Conservation (phyloP, 1,140 invertebrate species). For the Bombus picipes region DNA sequence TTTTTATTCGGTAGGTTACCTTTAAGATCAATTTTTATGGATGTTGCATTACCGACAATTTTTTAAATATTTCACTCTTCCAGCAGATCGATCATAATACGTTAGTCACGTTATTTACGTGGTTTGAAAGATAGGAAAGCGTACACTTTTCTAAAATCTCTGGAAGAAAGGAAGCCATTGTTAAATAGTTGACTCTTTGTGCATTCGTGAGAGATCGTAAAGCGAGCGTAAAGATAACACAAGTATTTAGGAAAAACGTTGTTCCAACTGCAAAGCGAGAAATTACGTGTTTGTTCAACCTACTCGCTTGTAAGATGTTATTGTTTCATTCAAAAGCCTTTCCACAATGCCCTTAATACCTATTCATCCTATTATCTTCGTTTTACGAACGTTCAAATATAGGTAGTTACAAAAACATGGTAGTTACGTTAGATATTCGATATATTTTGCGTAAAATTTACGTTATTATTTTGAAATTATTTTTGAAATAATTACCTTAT, state of each 20-base stretch:
- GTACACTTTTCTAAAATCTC: no score
- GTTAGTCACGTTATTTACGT: no score
- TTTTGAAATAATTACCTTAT: no score
- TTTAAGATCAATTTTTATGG: no score
- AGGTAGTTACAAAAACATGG: no score
- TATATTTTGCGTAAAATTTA: neutral
- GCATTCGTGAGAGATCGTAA: neutral
- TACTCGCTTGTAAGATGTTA: neutral
- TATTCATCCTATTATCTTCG: neutral
- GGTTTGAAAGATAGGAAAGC: no score
- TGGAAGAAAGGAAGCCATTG: neutral
- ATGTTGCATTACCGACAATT: no score
- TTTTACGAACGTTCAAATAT: neutral
- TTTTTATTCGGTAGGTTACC: no score
- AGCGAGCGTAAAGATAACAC: neutral
- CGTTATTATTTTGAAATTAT: no score
- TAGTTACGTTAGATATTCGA: neutral
- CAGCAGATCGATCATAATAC: no score
- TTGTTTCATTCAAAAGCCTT: neutral
- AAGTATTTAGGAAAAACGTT: neutral
- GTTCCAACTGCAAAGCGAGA: neutral
- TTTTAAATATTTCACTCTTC: no score
- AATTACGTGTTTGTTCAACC: neutral
- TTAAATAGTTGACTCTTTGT: neutral
- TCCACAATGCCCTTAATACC: neutral